Base-by-base conservation (phyloP, 2,113 vertebrate genomes). In the Acanthisitta chloris region DNA sequence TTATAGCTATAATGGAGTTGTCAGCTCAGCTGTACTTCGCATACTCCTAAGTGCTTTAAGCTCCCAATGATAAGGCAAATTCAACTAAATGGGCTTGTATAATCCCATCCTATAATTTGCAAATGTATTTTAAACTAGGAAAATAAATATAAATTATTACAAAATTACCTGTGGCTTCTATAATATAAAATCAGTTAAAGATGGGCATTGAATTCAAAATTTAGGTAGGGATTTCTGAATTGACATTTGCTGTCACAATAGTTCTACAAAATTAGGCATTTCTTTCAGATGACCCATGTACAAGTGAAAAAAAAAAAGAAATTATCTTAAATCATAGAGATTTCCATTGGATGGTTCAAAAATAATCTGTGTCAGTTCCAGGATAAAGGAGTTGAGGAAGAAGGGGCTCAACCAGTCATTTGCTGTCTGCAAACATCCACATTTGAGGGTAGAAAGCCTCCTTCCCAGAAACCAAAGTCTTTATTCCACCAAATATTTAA, bases 41-140 rank as follows among this genome's bases (percentile, higher is more conserved):
- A 24, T 48, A 10, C 1, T 17, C 3, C 5, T 19, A 45, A 24
- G 3, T 25, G 5, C 8, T 64, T 42, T 62, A 85, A 1, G 3
- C 45, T 74, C 11, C 31, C 33, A 11, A 4, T 36, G 5, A 29
- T 21, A 54, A 70, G 10, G 8, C 5, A 62, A 66, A 49, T 81
- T 38, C 28, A 72, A 48, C 4, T 5, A 57, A 81, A 91, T 6
- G 5, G 16, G 5, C 14, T 57, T 48, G 9, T 43, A 5, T 55
- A 43, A 61, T 61, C 9, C 12, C 8, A 83, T 43, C 4, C 5
- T 42, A 9, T 69, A 65, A 38, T 15, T 70, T 72, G 9, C 15
- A 71, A 16, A 9, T 8, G 14, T 64, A 72, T 49, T 33, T 46
- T 34, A 52, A 72, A 64, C 4, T 10, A 24, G 12, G 3, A 9